Percentiles rank a stretch among this genome's conserved stretches.
These are phyloP conservation scores for Chironomus tepperi DNA, from an alignment of 1,140 invertebrate genomes.

Conservation along the genomic window DNA sequence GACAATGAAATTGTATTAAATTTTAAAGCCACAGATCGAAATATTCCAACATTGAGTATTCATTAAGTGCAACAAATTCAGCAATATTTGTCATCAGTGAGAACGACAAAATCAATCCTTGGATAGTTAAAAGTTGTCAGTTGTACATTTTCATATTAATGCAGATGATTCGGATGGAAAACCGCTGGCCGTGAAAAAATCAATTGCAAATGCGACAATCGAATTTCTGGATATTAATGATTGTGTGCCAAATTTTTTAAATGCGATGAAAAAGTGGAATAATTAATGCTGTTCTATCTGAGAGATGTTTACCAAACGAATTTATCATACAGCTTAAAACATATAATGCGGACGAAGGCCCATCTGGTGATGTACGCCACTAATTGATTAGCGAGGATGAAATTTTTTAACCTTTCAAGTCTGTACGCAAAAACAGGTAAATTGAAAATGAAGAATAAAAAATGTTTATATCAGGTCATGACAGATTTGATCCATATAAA, in stretches of 20 bases:
- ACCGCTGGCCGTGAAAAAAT: constrained; percentile 51
- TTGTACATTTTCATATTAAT: constrained; percentile 56
- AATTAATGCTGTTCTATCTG: constrained; percentile 52
- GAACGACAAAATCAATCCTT: constrained; percentile 57
- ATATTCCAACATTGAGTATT: constrained; percentile 63
- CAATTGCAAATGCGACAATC: constrained; percentile 53
- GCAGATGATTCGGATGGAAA: constrained; percentile 65
- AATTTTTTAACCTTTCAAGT: constrained; percentile 55
- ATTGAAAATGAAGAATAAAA: constrained; percentile 52
- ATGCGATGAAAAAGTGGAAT: constrained; percentile 5
- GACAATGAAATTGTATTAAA: constrained; percentile 57
- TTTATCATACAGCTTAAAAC: constrained; percentile 68
- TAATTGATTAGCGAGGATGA: constrained; percentile 64
- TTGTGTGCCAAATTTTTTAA: constrained; percentile 49
- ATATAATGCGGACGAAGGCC: constrained; percentile 63
- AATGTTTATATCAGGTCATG: constrained; percentile 64
- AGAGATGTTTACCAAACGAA: constrained; percentile 59
- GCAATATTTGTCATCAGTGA: constrained; percentile 58
- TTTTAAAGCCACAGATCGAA: constrained; percentile 60
- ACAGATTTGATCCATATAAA: constrained; percentile 63
- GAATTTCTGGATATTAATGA: constrained; percentile 77
- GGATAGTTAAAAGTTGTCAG: constrained; percentile 64
- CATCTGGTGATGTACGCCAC: constrained; percentile 55
- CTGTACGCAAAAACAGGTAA: constrained; percentile 58
- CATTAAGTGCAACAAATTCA: constrained; percentile 59